Evolutionary conservation across 2,113 vertebrate genomes (phyloP).

Genomic region (Myiozetetes cayanensis): DNA sequence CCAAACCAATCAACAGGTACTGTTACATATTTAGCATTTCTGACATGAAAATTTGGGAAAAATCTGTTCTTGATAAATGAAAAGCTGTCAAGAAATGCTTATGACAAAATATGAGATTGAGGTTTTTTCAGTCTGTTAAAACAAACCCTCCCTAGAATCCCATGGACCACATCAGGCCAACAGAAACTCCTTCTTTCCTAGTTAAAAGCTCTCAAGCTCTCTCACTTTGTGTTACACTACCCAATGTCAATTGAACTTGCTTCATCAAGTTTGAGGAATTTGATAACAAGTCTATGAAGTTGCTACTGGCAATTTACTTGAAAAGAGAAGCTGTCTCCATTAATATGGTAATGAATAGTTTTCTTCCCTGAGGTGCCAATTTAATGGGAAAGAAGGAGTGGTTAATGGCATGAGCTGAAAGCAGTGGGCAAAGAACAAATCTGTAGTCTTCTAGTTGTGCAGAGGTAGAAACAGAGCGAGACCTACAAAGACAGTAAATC

Average conservation of each 20-base stretch:
- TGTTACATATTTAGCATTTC: neutral
- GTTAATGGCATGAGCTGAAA: neutral
- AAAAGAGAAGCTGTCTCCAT: neutral
- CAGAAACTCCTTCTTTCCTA: neutral
- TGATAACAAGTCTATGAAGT: neutral
- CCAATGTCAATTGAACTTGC: neutral
- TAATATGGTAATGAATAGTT: neutral
- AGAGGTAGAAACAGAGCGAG: neutral
- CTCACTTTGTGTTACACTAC: neutral
- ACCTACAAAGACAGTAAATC: neutral
- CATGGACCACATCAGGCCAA: neutral
- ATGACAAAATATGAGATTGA: neutral
- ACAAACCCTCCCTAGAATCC: neutral
- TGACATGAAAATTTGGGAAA: neutral
- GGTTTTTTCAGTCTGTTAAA: neutral
- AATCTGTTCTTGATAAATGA: neutral
- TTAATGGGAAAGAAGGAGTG: neutral
- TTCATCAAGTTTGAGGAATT: neutral
- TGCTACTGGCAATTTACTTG: neutral
- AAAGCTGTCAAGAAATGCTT: neutral
- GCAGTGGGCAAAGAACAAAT: neutral
- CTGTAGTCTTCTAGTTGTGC: neutral
- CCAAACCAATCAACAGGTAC: neutral
- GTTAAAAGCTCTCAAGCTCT: neutral
- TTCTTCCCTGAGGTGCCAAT: neutral